Conservation (phyloP, 1,140 invertebrate genomes). For the Melitaea cinxia region DNA sequence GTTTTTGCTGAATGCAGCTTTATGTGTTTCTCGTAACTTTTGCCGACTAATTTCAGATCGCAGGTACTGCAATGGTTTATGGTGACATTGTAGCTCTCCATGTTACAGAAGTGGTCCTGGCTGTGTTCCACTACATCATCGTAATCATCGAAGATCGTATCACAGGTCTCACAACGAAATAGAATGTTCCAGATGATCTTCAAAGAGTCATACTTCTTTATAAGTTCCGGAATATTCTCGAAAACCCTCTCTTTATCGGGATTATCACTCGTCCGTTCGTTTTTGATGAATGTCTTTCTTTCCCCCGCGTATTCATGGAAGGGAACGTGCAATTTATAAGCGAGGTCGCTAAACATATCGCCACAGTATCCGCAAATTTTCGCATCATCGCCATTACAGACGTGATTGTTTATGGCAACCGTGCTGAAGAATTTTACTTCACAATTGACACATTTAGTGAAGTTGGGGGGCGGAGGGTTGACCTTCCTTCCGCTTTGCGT, state of each 20-base stretch:
- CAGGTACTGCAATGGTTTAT: constrained; percentile 28
- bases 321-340: constrained; percentile 38
- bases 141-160: constrained; percentile 35
- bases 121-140: constrained; percentile 40
- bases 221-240: constrained; percentile 31
- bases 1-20: constrained; percentile 29
- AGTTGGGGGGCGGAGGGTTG: constrained; percentile 32
- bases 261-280: too few species aligned
- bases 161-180: constrained; percentile 37
- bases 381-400: constrained; percentile 26
- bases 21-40: constrained; percentile 29
- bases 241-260: too few species aligned
- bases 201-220: constrained; percentile 36
- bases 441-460: constrained; percentile 35
- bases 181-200: constrained; percentile 42
- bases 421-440: constrained; percentile 27
- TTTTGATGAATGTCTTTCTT: neutral
- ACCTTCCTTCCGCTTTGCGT: constrained; percentile 29
- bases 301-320: constrained; percentile 35
- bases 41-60: constrained; percentile 29
- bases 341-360: constrained; percentile 38
- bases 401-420: constrained; percentile 23
- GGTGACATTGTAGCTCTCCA: constrained; percentile 32
- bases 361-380: constrained; percentile 32
- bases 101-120: constrained; percentile 44